Evolutionary conservation across 2,797 vertebrate genomes (phyloP).

Genomic region (Gadopsis marmoratus): DNA sequence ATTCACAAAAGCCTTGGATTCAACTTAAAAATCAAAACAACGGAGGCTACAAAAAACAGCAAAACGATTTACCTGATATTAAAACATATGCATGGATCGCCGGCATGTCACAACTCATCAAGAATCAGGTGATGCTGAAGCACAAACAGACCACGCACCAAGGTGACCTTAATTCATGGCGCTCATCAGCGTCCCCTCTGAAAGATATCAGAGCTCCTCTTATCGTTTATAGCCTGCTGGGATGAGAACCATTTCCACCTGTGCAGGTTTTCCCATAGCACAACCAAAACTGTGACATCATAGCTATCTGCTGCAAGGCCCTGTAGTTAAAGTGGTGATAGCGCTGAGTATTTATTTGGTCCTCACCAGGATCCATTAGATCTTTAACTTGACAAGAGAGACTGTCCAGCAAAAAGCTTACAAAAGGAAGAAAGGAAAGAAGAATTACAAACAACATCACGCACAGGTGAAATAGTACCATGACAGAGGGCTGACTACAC

Average conservation of each 20-base stretch:
- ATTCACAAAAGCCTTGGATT: constrained; percentile 11
- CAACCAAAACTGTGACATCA: constrained; percentile 47
- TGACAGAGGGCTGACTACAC: constrained; percentile 10
- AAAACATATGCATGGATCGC: constrained; percentile 10
- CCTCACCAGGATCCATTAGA: constrained; percentile 23
- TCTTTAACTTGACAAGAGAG: constrained; percentile 28
- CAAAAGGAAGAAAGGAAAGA: neutral
- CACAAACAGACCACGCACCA: constrained; percentile 60
- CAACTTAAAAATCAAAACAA: constrained; percentile 14
- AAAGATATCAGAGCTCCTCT: constrained; percentile 57
- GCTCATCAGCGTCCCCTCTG: constrained; percentile 58
- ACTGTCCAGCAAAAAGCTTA: neutral
- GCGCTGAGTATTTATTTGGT: constrained; percentile 30
- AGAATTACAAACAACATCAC: constrained; percentile 1
- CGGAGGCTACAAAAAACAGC: neutral
- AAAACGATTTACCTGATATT: constrained; percentile 4
- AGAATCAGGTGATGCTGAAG: constrained; percentile 42
- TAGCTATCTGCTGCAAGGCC: constrained; percentile 37
- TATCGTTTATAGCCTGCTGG: constrained; percentile 48
- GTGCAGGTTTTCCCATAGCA: constrained; percentile 34
- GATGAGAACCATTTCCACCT: constrained; percentile 49
- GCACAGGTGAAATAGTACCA: neutral
- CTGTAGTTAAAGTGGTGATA: constrained; percentile 30
- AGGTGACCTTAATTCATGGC: constrained; percentile 73
- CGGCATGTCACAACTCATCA: constrained; percentile 45